Evolutionary conservation across 2,797 vertebrate species (phyloP).

Genomic region (Chlorospingus flavigularis): DNA sequence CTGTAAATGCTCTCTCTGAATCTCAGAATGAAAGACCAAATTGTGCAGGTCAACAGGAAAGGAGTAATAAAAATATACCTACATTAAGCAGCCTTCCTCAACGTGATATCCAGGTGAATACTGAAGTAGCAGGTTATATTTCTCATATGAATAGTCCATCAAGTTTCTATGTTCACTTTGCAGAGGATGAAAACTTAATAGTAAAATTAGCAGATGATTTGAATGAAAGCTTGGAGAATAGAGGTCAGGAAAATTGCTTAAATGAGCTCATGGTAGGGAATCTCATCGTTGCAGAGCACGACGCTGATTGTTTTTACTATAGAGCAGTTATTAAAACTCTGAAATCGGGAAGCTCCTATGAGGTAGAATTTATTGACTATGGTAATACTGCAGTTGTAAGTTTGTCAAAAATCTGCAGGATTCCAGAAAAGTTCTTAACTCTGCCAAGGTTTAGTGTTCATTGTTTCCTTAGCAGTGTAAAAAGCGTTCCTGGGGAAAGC

Average conservation of each 20-base stretch:
- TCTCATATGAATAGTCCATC: slow-evolving; percentile 72
- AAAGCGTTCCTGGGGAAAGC: slow-evolving; percentile 13
- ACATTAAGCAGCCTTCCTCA: slow-evolving; percentile 71
- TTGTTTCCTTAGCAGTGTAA: slow-evolving; percentile 76
- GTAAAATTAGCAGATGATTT: slow-evolving; percentile 77
- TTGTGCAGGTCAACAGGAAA: background rate
- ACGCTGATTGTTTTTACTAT: slow-evolving; percentile 78
- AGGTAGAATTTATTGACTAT: slow-evolving; percentile 89
- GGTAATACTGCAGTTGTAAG: slow-evolving; percentile 79
- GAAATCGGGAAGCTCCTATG: slow-evolving; percentile 44
- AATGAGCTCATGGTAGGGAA: slow-evolving; percentile 66
- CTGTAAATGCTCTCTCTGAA: background rate
- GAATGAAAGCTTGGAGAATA: slow-evolving; percentile 61
- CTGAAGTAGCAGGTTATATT: slow-evolving; percentile 71
- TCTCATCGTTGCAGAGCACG: slow-evolving; percentile 76
- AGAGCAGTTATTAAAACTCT: slow-evolving; percentile 79
- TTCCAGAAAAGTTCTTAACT: slow-evolving; percentile 73
- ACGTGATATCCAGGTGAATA: slow-evolving; percentile 65
- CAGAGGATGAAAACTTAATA: slow-evolving; percentile 79
- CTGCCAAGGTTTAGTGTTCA: slow-evolving; percentile 78
- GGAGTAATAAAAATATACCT: background rate
- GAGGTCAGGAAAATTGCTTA: background rate
- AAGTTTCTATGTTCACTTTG: slow-evolving; percentile 84
- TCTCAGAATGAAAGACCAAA: background rate
- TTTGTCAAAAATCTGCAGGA: slow-evolving; percentile 72